These are phyloP conservation scores for Quadriops clusia DNA, from an alignment of 2,888 invertebrate genomes.

Conservation along the genomic window DNA sequence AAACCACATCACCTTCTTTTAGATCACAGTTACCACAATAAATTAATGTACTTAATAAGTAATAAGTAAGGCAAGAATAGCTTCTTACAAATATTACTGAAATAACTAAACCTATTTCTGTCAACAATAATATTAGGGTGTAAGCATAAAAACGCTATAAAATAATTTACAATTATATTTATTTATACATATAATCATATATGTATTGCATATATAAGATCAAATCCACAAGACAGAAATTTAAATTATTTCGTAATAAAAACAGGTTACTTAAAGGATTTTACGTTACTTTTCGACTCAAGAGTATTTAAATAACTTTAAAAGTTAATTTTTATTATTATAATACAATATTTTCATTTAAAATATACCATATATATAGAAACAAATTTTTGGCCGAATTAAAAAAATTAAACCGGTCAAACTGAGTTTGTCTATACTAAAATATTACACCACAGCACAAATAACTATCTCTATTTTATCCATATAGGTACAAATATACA, in stretches of 20 bases:
- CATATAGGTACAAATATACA: slow-evolving; percentile 41
- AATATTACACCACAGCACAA: slow-evolving; percentile 42
- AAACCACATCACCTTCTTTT: too few relatives aligned
- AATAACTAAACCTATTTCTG: too few relatives aligned
- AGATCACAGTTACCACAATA: too few relatives aligned
- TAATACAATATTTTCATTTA: slow-evolving; percentile 11
- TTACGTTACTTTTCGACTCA: slow-evolving; percentile 24
- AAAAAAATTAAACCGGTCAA: slow-evolving; percentile 22
- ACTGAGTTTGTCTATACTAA: slow-evolving; percentile 34
- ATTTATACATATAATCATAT: slow-evolving; percentile 39
- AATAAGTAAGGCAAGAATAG: too few relatives aligned
- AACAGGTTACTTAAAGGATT: slow-evolving; percentile 16
- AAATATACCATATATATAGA: slow-evolving; percentile 12
- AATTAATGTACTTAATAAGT: too few relatives aligned
- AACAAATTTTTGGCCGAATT: slow-evolving; percentile 13
- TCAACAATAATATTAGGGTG: too few relatives aligned
- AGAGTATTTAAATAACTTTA: slow-evolving; percentile 26
- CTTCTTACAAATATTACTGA: too few relatives aligned
- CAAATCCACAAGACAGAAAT: slow-evolving; percentile 39
- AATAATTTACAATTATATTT: slow-evolving; percentile 39
- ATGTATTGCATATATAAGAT: slow-evolving; percentile 36
- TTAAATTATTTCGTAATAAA: slow-evolving; percentile 24
- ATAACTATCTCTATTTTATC: slow-evolving; percentile 38
- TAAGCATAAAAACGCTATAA: too few relatives aligned
- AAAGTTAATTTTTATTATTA: slow-evolving; percentile 13